Evolutionary conservation across 2,888 invertebrate species (phyloP).

Genomic region (Pseudococcus jackbeardsleyi): DNA sequence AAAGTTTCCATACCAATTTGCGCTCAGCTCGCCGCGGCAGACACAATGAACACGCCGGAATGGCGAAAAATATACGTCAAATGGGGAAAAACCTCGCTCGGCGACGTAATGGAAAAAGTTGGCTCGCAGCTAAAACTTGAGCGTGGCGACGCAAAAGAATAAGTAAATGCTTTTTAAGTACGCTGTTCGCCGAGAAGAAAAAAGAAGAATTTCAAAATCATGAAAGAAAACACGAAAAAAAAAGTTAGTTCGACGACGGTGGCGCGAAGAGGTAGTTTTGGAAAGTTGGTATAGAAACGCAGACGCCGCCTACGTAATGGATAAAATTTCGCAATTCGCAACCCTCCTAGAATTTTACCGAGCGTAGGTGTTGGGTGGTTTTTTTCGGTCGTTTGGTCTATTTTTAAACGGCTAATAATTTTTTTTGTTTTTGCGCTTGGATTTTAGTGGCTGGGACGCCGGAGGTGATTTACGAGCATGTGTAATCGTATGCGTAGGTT

Average conservation of each 20-base stretch:
- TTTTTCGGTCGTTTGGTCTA: background rate
- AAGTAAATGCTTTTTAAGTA: background rate
- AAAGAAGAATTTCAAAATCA: background rate
- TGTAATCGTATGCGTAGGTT: background rate
- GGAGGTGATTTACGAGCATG: background rate
- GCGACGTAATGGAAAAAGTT: conserved; percentile 28
- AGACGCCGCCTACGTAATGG: background rate
- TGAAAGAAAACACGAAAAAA: background rate
- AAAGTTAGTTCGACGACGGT: background rate
- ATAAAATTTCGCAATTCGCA: background rate
- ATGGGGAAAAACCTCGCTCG: background rate
- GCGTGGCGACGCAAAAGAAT: background rate
- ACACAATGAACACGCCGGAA: conserved; percentile 19
- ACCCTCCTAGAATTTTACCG: background rate
- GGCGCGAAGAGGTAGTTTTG: background rate
- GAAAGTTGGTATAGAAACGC: background rate
- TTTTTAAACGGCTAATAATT: background rate
- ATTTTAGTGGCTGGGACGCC: background rate
- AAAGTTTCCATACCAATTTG: conserved; percentile 23
- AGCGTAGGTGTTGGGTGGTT: background rate
- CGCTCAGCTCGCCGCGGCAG: background rate
- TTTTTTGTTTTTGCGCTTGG: background rate
- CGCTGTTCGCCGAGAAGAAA: background rate
- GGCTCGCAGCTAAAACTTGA: background rate
- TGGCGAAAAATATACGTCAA: background rate